phyloP scores from a whole-genome alignment of 2,888 invertebrate species.

The Erynnis tages region DNA sequence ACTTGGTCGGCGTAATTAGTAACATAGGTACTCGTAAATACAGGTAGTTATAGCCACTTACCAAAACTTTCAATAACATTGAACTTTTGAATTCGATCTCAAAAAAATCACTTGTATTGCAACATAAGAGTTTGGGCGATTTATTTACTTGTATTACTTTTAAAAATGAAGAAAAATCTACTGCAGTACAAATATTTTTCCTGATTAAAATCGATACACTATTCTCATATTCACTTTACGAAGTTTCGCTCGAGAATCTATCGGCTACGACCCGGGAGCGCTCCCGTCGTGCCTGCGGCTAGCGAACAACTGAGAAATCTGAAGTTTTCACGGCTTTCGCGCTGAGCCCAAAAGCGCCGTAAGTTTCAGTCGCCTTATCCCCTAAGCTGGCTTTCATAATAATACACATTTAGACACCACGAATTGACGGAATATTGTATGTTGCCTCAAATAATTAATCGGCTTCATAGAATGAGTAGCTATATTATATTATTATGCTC shows the following conservation, averaged over 20 bases:
- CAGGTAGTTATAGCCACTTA: neutral
- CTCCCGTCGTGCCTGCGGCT: conserved; percentile 6
- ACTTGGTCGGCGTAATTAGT: too few species aligned
- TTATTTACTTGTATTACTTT: too few species aligned
- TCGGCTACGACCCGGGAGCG: neutral
- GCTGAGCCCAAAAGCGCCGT: neutral
- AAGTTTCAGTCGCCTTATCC: conserved; percentile 10
- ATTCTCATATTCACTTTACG: conserved; percentile 12
- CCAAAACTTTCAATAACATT: neutral
- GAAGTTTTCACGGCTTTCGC: too few species aligned
- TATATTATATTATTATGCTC: too few species aligned
- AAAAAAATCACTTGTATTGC: too few species aligned
- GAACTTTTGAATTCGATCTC: neutral
- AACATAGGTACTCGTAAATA: neutral
- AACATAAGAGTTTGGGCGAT: too few species aligned
- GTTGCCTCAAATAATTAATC: too few species aligned
- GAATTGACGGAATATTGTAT: too few species aligned
- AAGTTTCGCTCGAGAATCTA: conserved; percentile 5
- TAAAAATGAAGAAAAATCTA: neutral
- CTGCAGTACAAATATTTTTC: too few species aligned
- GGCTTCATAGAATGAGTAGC: too few species aligned
- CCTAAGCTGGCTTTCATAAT: conserved; percentile 10
- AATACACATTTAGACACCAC: neutral
- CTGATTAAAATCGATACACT: neutral
- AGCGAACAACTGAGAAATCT: conserved; percentile 11